Evolutionary conservation across 2,113 vertebrate genomes (phyloP).

Genomic region (Corythoichthys intestinalis): DNA sequence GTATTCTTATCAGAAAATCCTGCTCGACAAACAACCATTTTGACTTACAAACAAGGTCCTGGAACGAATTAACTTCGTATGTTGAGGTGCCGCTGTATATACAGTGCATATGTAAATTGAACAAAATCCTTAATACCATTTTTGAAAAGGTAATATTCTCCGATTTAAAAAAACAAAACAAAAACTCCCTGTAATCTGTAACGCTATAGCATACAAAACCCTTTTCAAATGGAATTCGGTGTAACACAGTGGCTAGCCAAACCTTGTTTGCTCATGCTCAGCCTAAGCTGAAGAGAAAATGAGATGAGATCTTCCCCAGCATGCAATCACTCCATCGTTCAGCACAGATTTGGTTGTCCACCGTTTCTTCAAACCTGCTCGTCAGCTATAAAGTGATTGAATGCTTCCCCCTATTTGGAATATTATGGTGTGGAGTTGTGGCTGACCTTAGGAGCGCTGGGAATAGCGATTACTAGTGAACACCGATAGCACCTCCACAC

Average conservation of each 20-base stretch:
- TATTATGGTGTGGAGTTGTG: conserved; percentile 5
- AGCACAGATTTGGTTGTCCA: conserved; percentile 57
- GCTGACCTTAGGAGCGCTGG: neutral
- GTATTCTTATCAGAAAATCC: too few relatives aligned
- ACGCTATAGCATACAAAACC: neutral
- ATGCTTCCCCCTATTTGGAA: conserved; percentile 35
- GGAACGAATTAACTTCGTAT: too few relatives aligned
- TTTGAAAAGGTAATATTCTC: too few relatives aligned
- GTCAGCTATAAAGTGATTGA: conserved; percentile 61
- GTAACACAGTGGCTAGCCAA: neutral
- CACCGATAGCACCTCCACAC: neutral
- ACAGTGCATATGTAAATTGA: too few relatives aligned
- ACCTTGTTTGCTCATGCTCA: conserved; percentile 36
- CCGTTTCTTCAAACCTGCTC: conserved; percentile 52
- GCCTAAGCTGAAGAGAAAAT: conserved; percentile 37
- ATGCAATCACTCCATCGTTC: conserved; percentile 65
- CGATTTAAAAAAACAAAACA: too few relatives aligned
- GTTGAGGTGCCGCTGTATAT: too few relatives aligned
- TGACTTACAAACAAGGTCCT: too few relatives aligned
- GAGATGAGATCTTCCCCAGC: conserved; percentile 46
- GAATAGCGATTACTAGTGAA: neutral
- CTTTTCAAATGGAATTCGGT: neutral
- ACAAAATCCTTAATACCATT: too few relatives aligned
- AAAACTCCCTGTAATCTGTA: too few relatives aligned
- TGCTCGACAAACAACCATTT: too few relatives aligned